Percentiles rank a stretch among this genome's conserved stretches.
Evolutionary conservation across 2,888 invertebrate genomes (phyloP).

Genomic region (Drosophila conformis): DNA sequence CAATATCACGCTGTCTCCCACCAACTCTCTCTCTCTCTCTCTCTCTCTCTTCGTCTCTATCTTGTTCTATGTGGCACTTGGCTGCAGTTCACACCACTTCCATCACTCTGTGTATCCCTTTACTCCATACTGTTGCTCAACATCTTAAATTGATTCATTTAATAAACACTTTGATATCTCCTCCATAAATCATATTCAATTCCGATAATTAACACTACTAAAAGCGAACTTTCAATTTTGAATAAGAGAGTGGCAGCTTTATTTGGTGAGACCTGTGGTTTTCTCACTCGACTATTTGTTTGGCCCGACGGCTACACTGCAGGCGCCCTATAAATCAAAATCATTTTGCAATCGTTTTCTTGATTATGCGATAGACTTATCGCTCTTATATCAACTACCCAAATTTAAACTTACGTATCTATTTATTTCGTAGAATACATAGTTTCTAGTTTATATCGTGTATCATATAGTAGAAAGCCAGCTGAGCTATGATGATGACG

Average conservation of each 20-base stretch:
- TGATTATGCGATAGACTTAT: background rate
- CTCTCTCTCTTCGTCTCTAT: background rate
- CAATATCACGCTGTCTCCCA: background rate
- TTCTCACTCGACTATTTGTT: background rate
- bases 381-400: background rate
- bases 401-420: background rate
- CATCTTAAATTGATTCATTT: conserved; percentile 62
- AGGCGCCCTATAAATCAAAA: conserved; percentile 14
- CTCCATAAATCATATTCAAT: conserved; percentile 39
- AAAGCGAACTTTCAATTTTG: conserved; percentile 16
- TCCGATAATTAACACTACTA: conserved; percentile 16
- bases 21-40: background rate
- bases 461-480: background rate
- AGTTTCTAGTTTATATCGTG: background rate
- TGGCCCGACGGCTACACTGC: background rate
- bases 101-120: background rate
- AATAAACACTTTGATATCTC: conserved; percentile 22
- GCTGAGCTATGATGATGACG: background rate
- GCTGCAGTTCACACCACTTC: background rate
- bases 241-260: background rate
- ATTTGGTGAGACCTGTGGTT: background rate
- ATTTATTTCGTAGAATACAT: background rate
- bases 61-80: background rate
- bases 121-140: background rate
- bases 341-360: background rate